Conservation (phyloP, 2,113 vertebrate genomes). For the Megaceryle maxima region DNA sequence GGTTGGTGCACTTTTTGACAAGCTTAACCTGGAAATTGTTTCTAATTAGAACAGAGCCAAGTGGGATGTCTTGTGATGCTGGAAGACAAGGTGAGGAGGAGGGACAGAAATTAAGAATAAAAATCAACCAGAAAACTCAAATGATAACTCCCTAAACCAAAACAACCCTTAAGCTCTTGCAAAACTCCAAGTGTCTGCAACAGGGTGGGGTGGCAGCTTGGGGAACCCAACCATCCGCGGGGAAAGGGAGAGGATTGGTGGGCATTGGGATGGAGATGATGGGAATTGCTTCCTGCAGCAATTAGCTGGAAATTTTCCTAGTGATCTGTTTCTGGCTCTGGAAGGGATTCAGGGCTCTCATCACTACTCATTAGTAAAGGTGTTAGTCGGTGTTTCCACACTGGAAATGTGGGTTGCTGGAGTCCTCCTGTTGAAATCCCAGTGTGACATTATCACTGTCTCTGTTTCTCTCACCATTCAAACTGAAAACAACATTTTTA, state of each 20-base stretch:
- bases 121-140: background rate
- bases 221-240: accelerated
- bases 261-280: accelerated
- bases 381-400: background rate
- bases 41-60: background rate
- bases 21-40: background rate
- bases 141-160: background rate
- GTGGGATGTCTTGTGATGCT: background rate
- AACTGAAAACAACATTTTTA: background rate
- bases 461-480: background rate
- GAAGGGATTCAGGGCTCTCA: background rate
- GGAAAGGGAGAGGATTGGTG: background rate
- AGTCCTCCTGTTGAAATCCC: background rate
- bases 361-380: accelerated
- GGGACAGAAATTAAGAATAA: background rate
- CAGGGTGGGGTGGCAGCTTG: background rate
- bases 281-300: background rate
- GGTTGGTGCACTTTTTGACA: background rate
- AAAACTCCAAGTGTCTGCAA: background rate
- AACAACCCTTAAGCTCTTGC: background rate
- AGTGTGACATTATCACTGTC: accelerated
- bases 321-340: background rate
- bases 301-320: background rate
- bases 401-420: accelerated
- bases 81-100: background rate